phyloP scores from a whole-genome alignment of 2,797 vertebrate genomes.

The Syncerus caffer region DNA sequence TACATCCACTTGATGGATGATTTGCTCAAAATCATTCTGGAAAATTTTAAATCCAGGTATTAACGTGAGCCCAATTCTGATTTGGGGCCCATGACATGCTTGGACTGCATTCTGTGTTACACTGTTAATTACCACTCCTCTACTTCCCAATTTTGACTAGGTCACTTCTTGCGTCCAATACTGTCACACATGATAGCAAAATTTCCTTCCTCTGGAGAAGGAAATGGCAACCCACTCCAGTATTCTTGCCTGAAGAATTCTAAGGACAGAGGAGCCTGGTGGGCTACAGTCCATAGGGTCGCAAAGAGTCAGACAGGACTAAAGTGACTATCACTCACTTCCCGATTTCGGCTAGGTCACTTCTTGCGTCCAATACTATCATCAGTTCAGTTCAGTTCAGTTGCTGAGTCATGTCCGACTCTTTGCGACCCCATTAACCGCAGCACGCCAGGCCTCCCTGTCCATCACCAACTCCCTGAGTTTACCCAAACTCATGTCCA shows the following conservation, averaged over 20 bases:
- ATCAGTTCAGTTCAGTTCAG: too few species aligned
- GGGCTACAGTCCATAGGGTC: background rate
- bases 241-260: background rate
- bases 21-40: background rate
- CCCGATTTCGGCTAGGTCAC: background rate
- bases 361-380: background rate
- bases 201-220: background rate
- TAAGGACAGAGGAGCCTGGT: background rate
- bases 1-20: background rate
- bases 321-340: too few species aligned
- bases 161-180: background rate
- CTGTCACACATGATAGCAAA: background rate
- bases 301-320: background rate
- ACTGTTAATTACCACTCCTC: background rate
- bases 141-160: background rate
- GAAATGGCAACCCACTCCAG: background rate
- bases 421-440: too few species aligned
- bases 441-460: too few species aligned
- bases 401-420: too few species aligned
- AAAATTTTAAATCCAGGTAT: background rate
- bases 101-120: background rate
- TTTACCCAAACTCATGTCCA: rapidly evolving
- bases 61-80: background rate
- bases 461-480: too few species aligned
- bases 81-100: background rate